Percentiles rank a stretch among this genome's conserved stretches.
Conservation (phyloP, 1,140 invertebrate genomes). For the Limonius californicus region DNA sequence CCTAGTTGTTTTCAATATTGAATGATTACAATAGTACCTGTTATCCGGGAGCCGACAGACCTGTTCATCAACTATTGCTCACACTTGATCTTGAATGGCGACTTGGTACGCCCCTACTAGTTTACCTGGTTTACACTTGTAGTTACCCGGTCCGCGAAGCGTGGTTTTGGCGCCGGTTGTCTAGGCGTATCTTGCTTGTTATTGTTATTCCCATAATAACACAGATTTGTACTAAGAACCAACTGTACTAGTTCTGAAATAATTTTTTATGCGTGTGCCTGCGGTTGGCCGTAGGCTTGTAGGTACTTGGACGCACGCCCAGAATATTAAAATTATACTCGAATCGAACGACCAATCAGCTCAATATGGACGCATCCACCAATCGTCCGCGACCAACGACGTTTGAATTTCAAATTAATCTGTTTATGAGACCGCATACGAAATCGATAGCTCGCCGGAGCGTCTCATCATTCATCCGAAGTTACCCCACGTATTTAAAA, state of each 20-base stretch:
- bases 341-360: conserved; percentile 4
- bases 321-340: neutral
- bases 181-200: neutral
- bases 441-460: neutral
- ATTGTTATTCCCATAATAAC: no score
- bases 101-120: conserved; percentile 38
- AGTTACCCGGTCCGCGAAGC: neutral
- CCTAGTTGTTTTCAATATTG: conserved; percentile 42
- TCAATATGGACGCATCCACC: conserved; percentile 10
- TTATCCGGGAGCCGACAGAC: conserved; percentile 43
- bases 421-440: neutral
- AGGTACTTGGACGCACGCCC: neutral
- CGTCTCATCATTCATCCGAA: neutral
- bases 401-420: conserved; percentile 19
- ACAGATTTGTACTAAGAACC: no score
- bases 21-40: conserved; percentile 46
- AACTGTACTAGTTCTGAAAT: no score
- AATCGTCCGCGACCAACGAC: conserved; percentile 10
- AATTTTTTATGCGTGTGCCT: no score
- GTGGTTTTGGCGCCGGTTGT: neutral
- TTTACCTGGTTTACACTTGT: conserved; percentile 23
- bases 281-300: neutral
- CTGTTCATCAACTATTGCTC: conserved; percentile 46
- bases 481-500: conserved; percentile 10
- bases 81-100: conserved; percentile 44